phyloP scores from a whole-genome alignment of 2,113 vertebrate species.

The Elachura formosa region DNA sequence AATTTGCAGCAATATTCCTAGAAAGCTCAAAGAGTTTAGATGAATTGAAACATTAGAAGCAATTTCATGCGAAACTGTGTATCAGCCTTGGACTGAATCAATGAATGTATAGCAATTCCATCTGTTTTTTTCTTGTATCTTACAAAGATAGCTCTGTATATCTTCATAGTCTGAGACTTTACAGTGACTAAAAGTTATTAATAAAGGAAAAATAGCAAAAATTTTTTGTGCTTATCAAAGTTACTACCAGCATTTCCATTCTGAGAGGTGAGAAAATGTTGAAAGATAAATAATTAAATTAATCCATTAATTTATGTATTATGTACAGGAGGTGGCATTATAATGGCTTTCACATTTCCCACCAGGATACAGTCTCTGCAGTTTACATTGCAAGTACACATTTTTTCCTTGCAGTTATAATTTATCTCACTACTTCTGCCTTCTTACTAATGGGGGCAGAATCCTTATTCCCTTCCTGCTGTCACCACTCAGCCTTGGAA shows the following conservation, averaged over 20 bases:
- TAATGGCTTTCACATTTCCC: neutral
- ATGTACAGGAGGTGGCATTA: neutral
- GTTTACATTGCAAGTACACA: neutral
- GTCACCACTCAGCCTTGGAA: neutral
- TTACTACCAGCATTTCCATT: neutral
- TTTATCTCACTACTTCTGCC: neutral
- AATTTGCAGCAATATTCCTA: neutral
- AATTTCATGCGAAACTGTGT: neutral
- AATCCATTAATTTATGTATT: neutral
- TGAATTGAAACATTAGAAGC: neutral
- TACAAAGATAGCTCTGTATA: neutral
- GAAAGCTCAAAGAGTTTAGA: neutral
- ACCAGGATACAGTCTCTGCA: neutral
- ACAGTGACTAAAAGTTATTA: neutral
- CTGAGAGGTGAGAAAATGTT: neutral
- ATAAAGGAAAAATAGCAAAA: neutral
- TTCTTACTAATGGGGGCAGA: neutral
- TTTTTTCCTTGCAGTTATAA: constrained; percentile 10
- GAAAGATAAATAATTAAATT: constrained; percentile 28
- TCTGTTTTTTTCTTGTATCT: neutral
- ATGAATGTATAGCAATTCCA: neutral
- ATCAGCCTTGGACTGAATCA: neutral
- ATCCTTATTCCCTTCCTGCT: constrained; percentile 5
- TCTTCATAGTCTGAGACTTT: neutral
- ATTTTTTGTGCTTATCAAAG: neutral